Evolutionary conservation across 2,113 vertebrate genomes (phyloP).

Genomic region (Smithornis capensis): DNA sequence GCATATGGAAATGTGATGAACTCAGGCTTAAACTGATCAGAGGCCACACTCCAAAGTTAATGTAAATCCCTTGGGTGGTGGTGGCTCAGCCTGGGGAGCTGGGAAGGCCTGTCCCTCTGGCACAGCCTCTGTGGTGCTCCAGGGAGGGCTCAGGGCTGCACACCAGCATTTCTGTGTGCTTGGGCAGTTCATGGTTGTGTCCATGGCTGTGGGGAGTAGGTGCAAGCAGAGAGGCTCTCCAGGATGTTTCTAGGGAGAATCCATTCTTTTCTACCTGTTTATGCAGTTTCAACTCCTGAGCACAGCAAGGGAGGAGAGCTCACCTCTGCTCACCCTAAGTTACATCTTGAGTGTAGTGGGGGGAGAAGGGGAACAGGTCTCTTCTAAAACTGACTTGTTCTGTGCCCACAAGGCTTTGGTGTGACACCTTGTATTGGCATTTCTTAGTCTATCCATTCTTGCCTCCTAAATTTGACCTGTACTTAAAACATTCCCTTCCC

Average conservation of each 20-base stretch:
- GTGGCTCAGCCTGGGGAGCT: neutral
- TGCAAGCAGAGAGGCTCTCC: neutral
- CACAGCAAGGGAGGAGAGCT: neutral
- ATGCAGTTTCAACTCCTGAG: neutral
- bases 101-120: neutral
- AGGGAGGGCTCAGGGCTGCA: accelerated
- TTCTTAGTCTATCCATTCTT: neutral
- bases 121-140: neutral
- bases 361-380: neutral
- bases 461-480: neutral
- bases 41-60: neutral
- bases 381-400: neutral
- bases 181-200: neutral
- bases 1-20: neutral
- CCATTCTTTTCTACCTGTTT: accelerated
- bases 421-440: neutral
- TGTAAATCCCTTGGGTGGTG: neutral
- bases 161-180: neutral
- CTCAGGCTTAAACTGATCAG: neutral
- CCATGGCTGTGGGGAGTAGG: accelerated
- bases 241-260: neutral
- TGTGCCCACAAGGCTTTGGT: neutral
- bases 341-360: neutral
- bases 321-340: neutral
- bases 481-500: neutral